Evolutionary conservation across 2,113 vertebrate genomes (phyloP), one percentile per base, ranked within the genome.

Genomic region (Pterophyllum scalare): DNA sequence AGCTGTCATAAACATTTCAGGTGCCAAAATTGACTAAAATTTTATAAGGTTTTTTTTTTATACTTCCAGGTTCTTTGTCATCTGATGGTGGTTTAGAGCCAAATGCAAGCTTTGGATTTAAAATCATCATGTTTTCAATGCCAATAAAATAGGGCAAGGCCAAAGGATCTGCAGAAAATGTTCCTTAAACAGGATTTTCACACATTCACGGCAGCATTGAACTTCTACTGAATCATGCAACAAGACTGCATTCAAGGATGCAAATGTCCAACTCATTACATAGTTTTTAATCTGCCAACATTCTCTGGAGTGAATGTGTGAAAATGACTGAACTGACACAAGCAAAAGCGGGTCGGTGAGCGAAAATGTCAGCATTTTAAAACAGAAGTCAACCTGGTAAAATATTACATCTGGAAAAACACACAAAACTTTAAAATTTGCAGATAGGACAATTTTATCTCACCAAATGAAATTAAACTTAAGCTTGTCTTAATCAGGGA

Each of bases 391-490:
- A 46, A 28, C 57, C 20, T 33, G 35, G 56, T 26, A 0, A 49
- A 67, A 13, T 43, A 20, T 14, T 65, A 77, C 6, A 49, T 62
- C 15, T 54, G 74, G 38, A 74, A 58, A 46, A 49, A 14, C 28
- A 31, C 40, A 20, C 17, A 33, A 77, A 52, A 78, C 4, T 20
- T 10, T 46, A 75, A 24, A 49, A 75, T 82, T 59, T 54, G 80
- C 74, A 81, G 6, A 38, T 15, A 9, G 28, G 56, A 35, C 52
- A 3, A 58, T 79, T 82, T 79, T 90, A 88, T 93, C 86, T 90
- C 89, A 92, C 89, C 87, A 59, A 90, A 87, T 87, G 86, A 87
- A 88, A 83, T 28, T 82, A 81, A 67, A 46, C 64, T 84, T 59
- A 57, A 79, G 56, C 70, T 72, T 65, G 83, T 89, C 75, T 87